phyloP scores from a whole-genome alignment of 2,113 vertebrate genomes.

The Lophochroa leadbeateri region DNA sequence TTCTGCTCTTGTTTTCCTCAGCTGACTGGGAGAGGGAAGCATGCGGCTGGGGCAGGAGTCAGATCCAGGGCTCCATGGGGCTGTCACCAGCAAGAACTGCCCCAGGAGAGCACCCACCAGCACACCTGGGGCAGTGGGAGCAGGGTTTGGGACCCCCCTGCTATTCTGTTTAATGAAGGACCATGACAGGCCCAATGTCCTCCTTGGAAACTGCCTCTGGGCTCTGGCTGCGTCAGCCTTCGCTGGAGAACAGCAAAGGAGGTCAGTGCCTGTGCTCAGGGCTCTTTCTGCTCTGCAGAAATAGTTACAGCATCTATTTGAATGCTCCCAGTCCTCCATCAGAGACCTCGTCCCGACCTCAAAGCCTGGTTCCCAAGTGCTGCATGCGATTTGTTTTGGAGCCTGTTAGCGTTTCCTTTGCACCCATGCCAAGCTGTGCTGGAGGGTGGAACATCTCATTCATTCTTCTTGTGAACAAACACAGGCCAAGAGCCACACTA shows the following conservation, averaged over 20 bases:
- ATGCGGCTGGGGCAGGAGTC: background rate
- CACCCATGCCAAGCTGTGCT: background rate
- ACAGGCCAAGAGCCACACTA: background rate
- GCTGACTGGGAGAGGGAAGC: background rate
- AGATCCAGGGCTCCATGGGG: background rate
- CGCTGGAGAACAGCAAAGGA: background rate
- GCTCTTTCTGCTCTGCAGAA: conserved; percentile 36
- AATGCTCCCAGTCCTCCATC: background rate
- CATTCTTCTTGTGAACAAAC: conserved; percentile 22
- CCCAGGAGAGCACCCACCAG: background rate
- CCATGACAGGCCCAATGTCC: background rate
- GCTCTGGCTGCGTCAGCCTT: background rate
- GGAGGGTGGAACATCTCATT: conserved; percentile 27
- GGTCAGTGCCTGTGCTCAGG: conserved; percentile 19
- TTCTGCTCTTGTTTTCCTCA: background rate
- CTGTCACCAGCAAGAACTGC: background rate
- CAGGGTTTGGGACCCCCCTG: background rate
- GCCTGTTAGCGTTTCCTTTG: background rate
- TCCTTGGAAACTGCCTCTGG: background rate
- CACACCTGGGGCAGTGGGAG: background rate
- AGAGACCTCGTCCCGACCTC: background rate
- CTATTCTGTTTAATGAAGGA: accelerated
- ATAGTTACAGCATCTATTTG: conserved; percentile 48
- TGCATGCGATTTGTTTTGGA: background rate
- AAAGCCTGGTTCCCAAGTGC: background rate